Base-by-base conservation (phyloP, 2,113 vertebrate species). In the Anseranas semipalmata region DNA sequence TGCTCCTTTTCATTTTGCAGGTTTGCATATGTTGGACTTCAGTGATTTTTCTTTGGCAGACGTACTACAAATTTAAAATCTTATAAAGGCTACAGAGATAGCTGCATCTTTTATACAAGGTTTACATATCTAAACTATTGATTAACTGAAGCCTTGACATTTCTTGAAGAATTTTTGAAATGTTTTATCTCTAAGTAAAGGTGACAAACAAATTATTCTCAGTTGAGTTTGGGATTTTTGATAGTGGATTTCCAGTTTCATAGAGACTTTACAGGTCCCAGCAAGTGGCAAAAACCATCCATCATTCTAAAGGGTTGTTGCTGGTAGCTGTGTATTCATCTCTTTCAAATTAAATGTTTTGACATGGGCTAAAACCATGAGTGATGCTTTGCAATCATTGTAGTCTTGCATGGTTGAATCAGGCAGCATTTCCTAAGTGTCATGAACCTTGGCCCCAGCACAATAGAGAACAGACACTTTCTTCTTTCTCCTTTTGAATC, bases 241-340 rank as follows among this genome's bases (percentile, higher is more conserved):
- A 79, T 66, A 80, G 30, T 20, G 93, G 70, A 73, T 79, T 93
- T 91, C 43, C 78, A 68, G 46, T 94, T 92, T 91, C 53, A 85
- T 2, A 83, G 37, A 91, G 65, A 41, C 15, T 92, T 65, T 22
- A 75, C 39, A 85, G 37, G 62, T 71, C 35, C 63, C 68, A 85
- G 53, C 5, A 28, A 90, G 48, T 30, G 55, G 78, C 24, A 85
- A 88, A 94, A 32, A 4, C 7, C 21, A 66, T 91, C 60, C 24
- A 46, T 93, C 62, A 77, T 53, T 70, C 24, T 87, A 88, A 89
- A 76, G 55, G 59, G 19, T 30, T 2, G 5, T 39, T 60, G n/a
- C 55, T 79, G 85, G 62, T 35, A 71, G 72, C 30, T 93, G 65
- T 7, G 10, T 83, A 52, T 33, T 72, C 12, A 6, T 79, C 45